Percentiles rank a stretch among this genome's conserved stretches.
Evolutionary conservation across 2,113 vertebrate genomes (phyloP).

Genomic region (Taurulus bubalis): DNA sequence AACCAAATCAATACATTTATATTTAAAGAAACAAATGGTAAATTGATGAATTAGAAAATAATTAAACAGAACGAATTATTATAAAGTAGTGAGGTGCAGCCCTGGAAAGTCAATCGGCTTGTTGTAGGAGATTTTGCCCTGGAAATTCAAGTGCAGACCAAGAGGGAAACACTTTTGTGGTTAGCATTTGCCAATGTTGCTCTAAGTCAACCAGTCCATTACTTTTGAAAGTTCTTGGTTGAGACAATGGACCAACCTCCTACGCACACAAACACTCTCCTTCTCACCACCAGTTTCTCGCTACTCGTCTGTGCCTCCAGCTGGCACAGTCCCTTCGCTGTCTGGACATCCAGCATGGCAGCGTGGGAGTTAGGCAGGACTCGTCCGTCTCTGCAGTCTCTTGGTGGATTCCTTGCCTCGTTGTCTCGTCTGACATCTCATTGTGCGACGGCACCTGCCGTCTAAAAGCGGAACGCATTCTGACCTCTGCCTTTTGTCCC

Average conservation of each 20-base stretch:
- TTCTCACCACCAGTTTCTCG: constrained; percentile 20
- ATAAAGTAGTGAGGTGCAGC: background rate
- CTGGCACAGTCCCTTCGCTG: constrained; percentile 86
- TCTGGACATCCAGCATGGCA: constrained; percentile 78
- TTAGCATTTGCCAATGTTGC: background rate
- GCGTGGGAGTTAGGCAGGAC: background rate
- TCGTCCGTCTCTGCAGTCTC: background rate
- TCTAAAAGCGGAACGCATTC: constrained; percentile 16
- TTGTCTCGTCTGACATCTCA: constrained; percentile 11
- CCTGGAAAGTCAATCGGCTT: background rate
- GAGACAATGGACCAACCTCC: background rate
- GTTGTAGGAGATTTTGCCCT: background rate
- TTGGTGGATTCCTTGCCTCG: constrained; percentile 2
- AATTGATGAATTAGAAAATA: background rate
- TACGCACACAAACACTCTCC: constrained; percentile 1
- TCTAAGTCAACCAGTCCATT: background rate
- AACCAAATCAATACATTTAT: background rate
- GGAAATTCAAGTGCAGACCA: background rate
- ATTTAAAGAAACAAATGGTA: background rate
- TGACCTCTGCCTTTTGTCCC: constrained; percentile 7
- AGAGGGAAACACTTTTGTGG: background rate
- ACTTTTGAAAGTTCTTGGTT: constrained; percentile 23
- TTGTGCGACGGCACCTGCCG: constrained; percentile 4
- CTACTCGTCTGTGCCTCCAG: constrained; percentile 58
- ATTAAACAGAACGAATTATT: background rate